Base-by-base conservation (phyloP, 2,888 invertebrate genomes). In the Marronus borbonicus region DNA sequence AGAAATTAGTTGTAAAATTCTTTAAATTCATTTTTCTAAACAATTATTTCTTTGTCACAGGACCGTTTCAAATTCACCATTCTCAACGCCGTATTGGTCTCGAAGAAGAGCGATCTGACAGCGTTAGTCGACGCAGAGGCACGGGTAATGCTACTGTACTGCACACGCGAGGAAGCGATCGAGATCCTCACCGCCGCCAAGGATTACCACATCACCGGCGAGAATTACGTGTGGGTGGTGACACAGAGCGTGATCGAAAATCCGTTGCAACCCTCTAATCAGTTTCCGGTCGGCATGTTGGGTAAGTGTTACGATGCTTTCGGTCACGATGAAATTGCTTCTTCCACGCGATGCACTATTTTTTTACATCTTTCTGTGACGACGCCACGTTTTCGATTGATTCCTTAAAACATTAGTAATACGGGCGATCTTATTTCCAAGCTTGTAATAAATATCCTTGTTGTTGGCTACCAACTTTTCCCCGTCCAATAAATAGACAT, bases 171-270 rank as follows among this genome's bases (percentile, higher is more conserved):
- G 86, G 97, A 97, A 88, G 97, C 97, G 28, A 94, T 93, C 80
- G 93, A 93, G 85, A 97, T 97, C 82, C 90, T 98, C 83, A 91
- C 92, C 49, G 93, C 93, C 44, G 96, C 96, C 2, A 91, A 92
- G 78, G 93, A 94, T 83, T 90, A 93, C 83, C 94, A 95, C 83
- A 92, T 97, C 80, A 96, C 95, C 3, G 95, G 95, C 8, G 97
- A 97, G 88, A 97, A 97, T 88, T 98, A 97, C 88, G 96, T 98
- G 10, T 98, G 98, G 98, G 97, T 98, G 78, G 98, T 97, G 24
- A 97, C 97, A 70, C 98, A 98, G 88, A 96, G 96, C 86, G 97
- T 97, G 82, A 95, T 97, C 79, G 95, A 95, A 84, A 95, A 94
- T 83, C 92, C 94, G 85, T 94, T 95, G 85, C 94, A 95, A 85